Conservation (phyloP, 2,888 invertebrate species). For the Zele albiditarsus region DNA sequence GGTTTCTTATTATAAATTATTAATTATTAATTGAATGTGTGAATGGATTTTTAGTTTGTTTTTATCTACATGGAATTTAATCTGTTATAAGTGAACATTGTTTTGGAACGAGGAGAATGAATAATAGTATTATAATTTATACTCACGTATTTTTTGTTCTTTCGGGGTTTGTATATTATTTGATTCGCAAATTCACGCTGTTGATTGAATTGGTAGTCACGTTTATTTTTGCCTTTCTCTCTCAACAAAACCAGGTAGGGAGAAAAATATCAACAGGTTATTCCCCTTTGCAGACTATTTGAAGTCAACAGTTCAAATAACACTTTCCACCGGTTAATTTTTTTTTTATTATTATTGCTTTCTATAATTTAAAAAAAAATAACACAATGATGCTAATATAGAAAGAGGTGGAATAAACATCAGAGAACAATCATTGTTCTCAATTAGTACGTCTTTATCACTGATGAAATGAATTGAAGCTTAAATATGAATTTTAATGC, state of each 20-base stretch:
- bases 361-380: conserved; percentile 10
- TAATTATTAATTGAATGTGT: too few species aligned
- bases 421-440: too few species aligned
- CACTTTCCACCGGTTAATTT: conserved; percentile 24
- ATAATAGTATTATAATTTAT: background rate
- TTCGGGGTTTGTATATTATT: background rate
- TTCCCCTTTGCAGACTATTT: conserved; percentile 2
- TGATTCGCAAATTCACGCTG: conserved; percentile 4
- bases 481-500: too few species aligned
- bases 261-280: conserved; percentile 36
- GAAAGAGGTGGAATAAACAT: background rate
- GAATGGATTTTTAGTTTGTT: too few species aligned
- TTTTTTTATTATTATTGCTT: background rate
- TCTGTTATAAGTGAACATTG: background rate
- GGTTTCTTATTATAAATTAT: too few species aligned
- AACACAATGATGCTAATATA: background rate
- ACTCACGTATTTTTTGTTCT: background rate
- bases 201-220: conserved; percentile 11
- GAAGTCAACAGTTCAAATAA: conserved; percentile 29
- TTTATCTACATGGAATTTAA: background rate
- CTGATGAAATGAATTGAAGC: too few species aligned
- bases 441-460: too few species aligned
- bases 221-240: conserved; percentile 31
- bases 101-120: background rate
- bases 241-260: background rate